These are phyloP conservation scores for Percina caprodes DNA, from an alignment of 2,113 vertebrate species.

Conservation along the genomic window DNA sequence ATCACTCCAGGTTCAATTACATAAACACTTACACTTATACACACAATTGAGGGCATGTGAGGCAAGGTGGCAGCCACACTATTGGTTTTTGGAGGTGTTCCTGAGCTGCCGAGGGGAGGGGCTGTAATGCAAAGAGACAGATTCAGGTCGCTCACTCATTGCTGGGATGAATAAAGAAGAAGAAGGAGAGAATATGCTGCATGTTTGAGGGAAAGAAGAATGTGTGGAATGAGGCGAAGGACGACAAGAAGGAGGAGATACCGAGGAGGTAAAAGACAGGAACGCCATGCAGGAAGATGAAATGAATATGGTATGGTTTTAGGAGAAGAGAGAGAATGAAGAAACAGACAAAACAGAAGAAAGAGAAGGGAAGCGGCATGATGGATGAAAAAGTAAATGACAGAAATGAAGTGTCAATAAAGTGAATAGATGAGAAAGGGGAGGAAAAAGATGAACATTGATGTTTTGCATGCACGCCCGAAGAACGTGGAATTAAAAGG, in stretches of 20 bases:
- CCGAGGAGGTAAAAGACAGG: conserved; percentile 17
- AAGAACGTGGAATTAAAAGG: conserved; percentile 9
- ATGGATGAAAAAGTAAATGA: conserved; percentile 8
- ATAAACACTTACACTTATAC: conserved; percentile 32
- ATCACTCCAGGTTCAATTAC: conserved; percentile 64
- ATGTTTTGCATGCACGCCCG: conserved; percentile 13
- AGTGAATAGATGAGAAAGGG: conserved; percentile 11
- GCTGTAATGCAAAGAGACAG: conserved; percentile 77
- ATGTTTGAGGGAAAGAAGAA: conserved; percentile 33
- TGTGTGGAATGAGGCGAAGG: conserved; percentile 49
- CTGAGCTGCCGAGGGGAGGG: conserved; percentile 58
- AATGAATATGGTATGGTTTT: conserved; percentile 29
- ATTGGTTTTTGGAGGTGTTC: conserved; percentile 68
- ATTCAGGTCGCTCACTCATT: conserved; percentile 79
- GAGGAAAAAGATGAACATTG: conserved; percentile 15
- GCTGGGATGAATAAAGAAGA: conserved; percentile 62
- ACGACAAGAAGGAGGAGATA: conserved; percentile 13
- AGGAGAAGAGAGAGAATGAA: conserved; percentile 40
- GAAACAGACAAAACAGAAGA: conserved; percentile 5
- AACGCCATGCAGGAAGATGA: conserved; percentile 46
- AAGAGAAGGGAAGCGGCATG: background rate
- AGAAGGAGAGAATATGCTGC: conserved; percentile 62
- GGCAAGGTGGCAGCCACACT: conserved; percentile 51
- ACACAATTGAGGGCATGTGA: conserved; percentile 33
- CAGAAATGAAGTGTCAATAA: conserved; percentile 16